phyloP scores from a whole-genome alignment of 2,113 vertebrate genomes.

The Himantopus leucocephalus region DNA sequence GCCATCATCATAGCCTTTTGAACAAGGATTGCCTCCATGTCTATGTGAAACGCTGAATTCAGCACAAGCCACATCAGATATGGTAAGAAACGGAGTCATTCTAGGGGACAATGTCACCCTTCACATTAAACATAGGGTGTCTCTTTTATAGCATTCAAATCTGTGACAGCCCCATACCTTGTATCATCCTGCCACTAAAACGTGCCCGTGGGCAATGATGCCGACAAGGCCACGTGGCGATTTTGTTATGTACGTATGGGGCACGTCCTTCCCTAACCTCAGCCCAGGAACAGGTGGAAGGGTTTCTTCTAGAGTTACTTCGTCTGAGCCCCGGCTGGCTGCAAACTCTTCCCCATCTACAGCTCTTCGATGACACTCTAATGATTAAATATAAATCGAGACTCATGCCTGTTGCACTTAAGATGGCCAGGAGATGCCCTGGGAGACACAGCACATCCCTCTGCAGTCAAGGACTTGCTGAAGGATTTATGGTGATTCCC shows the following conservation, averaged over 20 bases:
- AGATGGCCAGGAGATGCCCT: background rate
- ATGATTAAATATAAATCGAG: background rate
- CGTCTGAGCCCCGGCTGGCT: constrained; percentile 22
- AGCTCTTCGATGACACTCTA: background rate
- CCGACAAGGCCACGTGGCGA: background rate
- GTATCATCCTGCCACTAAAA: background rate
- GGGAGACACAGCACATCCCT: background rate
- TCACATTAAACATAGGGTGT: background rate
- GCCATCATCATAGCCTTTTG: background rate
- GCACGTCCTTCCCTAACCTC: constrained; percentile 12
- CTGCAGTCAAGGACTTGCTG: background rate
- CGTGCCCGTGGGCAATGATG: rapidly evolving
- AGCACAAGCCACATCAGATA: background rate
- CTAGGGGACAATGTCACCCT: background rate
- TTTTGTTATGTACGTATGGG: rapidly evolving
- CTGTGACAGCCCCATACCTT: background rate
- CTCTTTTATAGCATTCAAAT: background rate
- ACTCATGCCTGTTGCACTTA: background rate
- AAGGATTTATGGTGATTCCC: background rate
- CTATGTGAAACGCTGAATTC: background rate
- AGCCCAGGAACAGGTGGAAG: constrained; percentile 33
- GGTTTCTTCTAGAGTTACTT: constrained; percentile 51
- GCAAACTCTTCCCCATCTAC: background rate
- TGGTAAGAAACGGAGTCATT: background rate
- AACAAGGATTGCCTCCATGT: rapidly evolving